Evolutionary conservation across 2,888 invertebrate genomes (phyloP), one percentile per base, ranked within the genome.

Genomic region (Tipula lateralis): DNA sequence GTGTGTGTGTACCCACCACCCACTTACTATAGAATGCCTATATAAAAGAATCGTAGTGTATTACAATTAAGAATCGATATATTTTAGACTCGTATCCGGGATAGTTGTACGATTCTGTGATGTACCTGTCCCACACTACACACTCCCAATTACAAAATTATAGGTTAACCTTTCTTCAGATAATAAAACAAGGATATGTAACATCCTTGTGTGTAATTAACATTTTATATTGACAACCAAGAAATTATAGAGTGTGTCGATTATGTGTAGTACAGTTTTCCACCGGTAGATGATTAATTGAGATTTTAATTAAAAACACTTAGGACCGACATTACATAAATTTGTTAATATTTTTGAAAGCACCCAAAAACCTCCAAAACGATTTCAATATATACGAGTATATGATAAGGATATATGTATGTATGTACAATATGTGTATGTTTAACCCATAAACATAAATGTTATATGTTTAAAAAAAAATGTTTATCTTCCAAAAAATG

Each of bases 161-260:
- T 24, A 66, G 66, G 66, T 66, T 66, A 19, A 66, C 66, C 66
- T 66, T 66, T 66, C 66, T 66, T 24, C 9, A 24, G 19, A 66
- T 24, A 19, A 66, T 66, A 66, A 66, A 66, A 24, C 0, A 66
- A 66, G 24, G 9, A 66, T 19, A 66, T 24, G 66, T 24, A 24
- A 9, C n/a, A 66, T 66, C 24, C 12, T 66, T 66, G 66, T 66
- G 9, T 9, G 24, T 66, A 66, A 66, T 66, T 66, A 66, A 66
- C 66, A 66, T 66, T 66, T 66, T 66, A 66, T n/a, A 66, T 66
- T 66, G 66, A 66, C 66, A 66, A 66, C 66, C 4, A 66, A 24
- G 66, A 24, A 66, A 16, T 66, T 66, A 5, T 16, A 5, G 32
- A 32, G 36, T 39, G 66, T 66, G 24, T 66, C 66, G 66, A 24